phyloP scores from a whole-genome alignment of 1,140 invertebrate species.

The Pachyrhynchus sulphureomaculatus region DNA sequence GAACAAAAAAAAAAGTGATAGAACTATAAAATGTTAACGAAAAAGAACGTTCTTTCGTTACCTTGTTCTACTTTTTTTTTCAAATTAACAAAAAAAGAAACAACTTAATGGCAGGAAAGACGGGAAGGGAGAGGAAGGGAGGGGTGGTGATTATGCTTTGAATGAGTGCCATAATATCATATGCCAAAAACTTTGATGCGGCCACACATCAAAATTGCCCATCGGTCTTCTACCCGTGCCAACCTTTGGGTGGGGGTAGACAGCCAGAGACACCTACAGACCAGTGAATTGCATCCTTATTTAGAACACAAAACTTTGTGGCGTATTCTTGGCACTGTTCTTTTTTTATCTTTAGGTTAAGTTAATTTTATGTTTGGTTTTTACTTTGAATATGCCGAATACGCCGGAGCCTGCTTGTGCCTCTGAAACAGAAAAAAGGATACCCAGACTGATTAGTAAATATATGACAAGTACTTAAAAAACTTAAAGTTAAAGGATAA shows the following conservation, averaged over 20 bases:
- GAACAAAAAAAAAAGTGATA: no score
- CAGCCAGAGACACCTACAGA: slow-evolving; percentile 53
- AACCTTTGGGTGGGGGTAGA: slow-evolving; percentile 34
- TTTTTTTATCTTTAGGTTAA: slow-evolving; percentile 11
- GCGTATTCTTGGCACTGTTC: slow-evolving; percentile 46
- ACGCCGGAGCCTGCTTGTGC: slow-evolving; percentile 66
- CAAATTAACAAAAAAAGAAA: no score
- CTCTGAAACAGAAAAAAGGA: slow-evolving; percentile 70
- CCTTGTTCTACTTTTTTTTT: no score
- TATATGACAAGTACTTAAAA: neutral
- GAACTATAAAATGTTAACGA: no score
- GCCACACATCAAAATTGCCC: slow-evolving; percentile 44
- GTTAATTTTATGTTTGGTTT: slow-evolving; percentile 17
- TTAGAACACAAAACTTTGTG: slow-evolving; percentile 46
- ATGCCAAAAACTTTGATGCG: slow-evolving; percentile 27
- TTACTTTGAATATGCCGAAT: slow-evolving; percentile 41
- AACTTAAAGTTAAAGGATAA: neutral
- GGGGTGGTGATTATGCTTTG: neutral
- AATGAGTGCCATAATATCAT: slow-evolving; percentile 3
- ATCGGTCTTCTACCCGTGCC: slow-evolving; percentile 47
- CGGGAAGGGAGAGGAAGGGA: neutral
- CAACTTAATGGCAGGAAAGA: no score
- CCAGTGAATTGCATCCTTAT: slow-evolving; percentile 49
- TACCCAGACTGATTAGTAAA: slow-evolving; percentile 62
- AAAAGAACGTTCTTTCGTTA: no score